Conservation (phyloP, 2,113 vertebrate species). For the Oreochromis aureus region DNA sequence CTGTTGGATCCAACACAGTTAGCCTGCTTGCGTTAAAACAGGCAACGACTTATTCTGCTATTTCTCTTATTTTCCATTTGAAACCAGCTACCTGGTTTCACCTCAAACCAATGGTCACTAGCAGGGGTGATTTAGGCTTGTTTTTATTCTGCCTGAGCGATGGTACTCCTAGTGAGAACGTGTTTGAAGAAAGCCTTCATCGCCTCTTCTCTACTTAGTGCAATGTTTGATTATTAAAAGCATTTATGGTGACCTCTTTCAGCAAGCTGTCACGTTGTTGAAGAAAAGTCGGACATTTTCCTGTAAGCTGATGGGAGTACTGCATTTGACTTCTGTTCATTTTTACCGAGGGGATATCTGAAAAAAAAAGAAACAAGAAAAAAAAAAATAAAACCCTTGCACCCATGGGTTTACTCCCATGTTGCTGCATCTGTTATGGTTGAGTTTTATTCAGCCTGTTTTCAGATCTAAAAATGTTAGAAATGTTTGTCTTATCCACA, state of each 20-base stretch:
- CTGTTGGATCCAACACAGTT: slow-evolving; percentile 23
- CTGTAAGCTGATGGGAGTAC: slow-evolving; percentile 1
- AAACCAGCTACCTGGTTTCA: slow-evolving; percentile 1
- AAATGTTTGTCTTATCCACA: slow-evolving; percentile 72
- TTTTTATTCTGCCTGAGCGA: background rate
- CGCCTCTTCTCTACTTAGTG: slow-evolving; percentile 28
- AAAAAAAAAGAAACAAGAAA: background rate
- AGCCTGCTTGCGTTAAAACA: slow-evolving; percentile 13
- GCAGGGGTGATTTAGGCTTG: slow-evolving; percentile 25
- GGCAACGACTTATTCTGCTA: slow-evolving; percentile 16
- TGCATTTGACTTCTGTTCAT: slow-evolving; percentile 47
- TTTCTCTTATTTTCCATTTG: background rate
- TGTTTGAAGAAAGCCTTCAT: slow-evolving; percentile 6
- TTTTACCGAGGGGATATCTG: slow-evolving; percentile 52
- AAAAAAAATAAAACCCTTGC: background rate
- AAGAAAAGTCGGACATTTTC: slow-evolving; percentile 11
- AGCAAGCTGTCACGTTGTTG: slow-evolving; percentile 8
- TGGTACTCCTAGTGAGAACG: background rate
- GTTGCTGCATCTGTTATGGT: slow-evolving; percentile 71
- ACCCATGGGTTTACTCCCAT: slow-evolving; percentile 30
- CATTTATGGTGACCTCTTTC: slow-evolving; percentile 51
- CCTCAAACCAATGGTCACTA: slow-evolving; percentile 11
- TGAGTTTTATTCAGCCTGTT: slow-evolving; percentile 90
- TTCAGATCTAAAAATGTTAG: slow-evolving; percentile 72
- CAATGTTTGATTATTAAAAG: slow-evolving; percentile 49